Base-by-base conservation (phyloP, 2,797 vertebrate species). In the Percopsis omiscomaycus region DNA sequence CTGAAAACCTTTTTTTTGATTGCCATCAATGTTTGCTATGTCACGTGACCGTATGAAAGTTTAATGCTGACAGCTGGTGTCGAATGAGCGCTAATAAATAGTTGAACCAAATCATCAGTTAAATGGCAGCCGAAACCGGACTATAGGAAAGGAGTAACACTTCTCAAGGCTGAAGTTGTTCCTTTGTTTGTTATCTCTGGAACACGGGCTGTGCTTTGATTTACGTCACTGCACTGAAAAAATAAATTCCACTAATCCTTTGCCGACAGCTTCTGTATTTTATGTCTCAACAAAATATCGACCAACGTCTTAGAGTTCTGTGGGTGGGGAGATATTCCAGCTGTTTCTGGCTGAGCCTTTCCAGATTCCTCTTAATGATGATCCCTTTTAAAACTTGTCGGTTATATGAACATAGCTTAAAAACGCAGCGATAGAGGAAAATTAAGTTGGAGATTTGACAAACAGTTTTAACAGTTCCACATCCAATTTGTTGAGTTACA, bases 401-500 rank as follows among this genome's bases (percentile, higher is more conserved):
- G 72, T 84, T 80, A 80, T 10, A 45, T 4, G 51, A 47, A 69
- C 71, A 75, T 61, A 82, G 66, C 65, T 79, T 68, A 68, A 60
- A 79, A 70, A 80, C 64, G 70, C 37, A 57, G 65, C 76, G 61
- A 78, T 69, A 63, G 68, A 32, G 66, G 51, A 5, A 1, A 59
- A 72, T 61, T 46, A 54, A 52, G 30, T 68, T 56, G 64, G 11
- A 22, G 64, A 68, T 64, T 57, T 69, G 63, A 78, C 76, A 51
- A 54, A 74, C 68, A 46, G 42, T 74, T 61, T 67, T 55, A 89
- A 87, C 79, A 85, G 48, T 61, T 68, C 64, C 61, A 69, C 71
- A 64, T 86, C 81, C 80, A 79, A 69, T 64, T 53, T 66, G 77
- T 71, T 85, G 77, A 88, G 81, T 81, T 64, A 61, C 71, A 64